A percentile compares a stretch with the other conserved stretches of the same genome.
These are phyloP conservation scores for Reticulitermes speratus DNA, from an alignment of 1,140 invertebrate genomes.

Conservation along the genomic window DNA sequence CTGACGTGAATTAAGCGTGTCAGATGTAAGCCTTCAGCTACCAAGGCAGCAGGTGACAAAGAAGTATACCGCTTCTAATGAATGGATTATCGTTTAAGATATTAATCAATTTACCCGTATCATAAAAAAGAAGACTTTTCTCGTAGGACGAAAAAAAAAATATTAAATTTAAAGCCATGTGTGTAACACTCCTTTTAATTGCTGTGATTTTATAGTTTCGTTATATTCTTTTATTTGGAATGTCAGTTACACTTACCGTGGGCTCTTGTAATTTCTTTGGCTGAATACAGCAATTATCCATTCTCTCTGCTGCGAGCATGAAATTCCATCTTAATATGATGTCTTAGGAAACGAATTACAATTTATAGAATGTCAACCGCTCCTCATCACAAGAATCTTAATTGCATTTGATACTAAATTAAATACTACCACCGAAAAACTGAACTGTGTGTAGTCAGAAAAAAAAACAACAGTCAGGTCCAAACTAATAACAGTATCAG, in stretches of 20 bases:
- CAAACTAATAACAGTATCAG: too few species aligned
- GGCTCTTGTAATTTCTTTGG: not conserved
- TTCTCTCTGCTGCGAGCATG: not conserved
- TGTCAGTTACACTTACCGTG: not conserved
- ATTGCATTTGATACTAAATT: not conserved
- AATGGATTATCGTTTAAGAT: not conserved
- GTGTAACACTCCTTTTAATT: not conserved
- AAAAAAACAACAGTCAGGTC: too few species aligned
- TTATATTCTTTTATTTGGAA: not conserved
- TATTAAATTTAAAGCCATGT: not conserved
- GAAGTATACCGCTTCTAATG: too few species aligned
- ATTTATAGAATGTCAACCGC: not conserved
- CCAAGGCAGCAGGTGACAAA: too few species aligned
- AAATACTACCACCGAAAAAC: too few species aligned
- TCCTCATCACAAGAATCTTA: not conserved
- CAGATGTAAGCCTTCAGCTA: too few species aligned
- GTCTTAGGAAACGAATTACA: not conserved
- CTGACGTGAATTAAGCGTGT: too few species aligned
- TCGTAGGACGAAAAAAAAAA: not conserved
- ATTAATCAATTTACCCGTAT: not conserved
- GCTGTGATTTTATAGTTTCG: not conserved
- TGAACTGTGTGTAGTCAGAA: too few species aligned
- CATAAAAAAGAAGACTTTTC: not conserved
- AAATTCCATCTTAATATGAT: not conserved
- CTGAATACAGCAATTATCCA: not conserved